Percentiles rank a stretch among this genome's conserved stretches.
Evolutionary conservation across 2,888 invertebrate species (phyloP).

Genomic region (Fragum fragum): DNA sequence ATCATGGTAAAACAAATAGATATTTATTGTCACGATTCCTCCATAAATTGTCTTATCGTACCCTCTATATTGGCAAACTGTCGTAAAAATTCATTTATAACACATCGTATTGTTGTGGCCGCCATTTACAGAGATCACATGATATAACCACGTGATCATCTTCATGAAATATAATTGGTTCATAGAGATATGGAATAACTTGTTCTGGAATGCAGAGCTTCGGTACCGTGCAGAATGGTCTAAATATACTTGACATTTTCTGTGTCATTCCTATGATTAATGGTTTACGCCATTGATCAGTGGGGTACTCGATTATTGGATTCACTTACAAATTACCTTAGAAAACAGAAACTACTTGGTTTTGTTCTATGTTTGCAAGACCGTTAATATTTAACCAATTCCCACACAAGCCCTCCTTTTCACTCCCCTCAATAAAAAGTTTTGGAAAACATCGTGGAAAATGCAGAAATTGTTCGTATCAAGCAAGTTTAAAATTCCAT

Average conservation of each 20-base stretch:
- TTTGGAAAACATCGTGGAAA: too few relatives aligned
- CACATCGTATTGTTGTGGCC: background rate
- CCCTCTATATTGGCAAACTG: constrained; percentile 2
- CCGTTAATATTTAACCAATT: too few relatives aligned
- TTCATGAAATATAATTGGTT: background rate
- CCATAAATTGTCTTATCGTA: constrained; percentile 31
- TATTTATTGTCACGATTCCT: constrained; percentile 18
- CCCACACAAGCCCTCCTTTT: too few relatives aligned
- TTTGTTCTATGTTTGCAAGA: too few relatives aligned
- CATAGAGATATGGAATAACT: background rate
- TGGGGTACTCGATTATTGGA: background rate
- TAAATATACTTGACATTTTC: background rate
- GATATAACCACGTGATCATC: background rate
- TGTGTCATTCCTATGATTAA: background rate
- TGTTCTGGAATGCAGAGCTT: background rate
- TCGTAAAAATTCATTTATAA: constrained; percentile 14
- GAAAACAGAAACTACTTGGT: too few relatives aligned
- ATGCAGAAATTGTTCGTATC: too few relatives aligned
- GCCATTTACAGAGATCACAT: constrained; percentile 3
- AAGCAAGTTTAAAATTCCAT: too few relatives aligned
- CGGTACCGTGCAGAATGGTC: background rate
- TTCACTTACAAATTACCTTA: too few relatives aligned
- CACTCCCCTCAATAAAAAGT: too few relatives aligned
- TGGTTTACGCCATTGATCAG: background rate
- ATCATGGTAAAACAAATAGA: constrained; percentile 21